Evolutionary conservation across 35 echinoderm and acorn worm genomes (phyloP), one percentile per base, ranked within the genome.

Genomic region (Diadema setosum): DNA sequence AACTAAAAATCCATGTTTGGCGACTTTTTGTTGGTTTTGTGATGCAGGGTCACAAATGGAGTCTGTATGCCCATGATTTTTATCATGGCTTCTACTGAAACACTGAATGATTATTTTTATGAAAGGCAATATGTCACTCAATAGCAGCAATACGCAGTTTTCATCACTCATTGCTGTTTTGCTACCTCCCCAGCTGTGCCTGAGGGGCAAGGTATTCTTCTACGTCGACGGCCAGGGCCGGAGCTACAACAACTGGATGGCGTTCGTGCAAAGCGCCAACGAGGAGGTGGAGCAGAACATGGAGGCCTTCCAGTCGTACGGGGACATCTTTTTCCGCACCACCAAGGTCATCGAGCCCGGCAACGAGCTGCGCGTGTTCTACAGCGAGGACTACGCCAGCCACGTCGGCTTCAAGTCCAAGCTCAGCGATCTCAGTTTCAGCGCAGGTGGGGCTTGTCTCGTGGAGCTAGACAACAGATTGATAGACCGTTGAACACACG

Each of bases 231-330:
- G 63, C 30, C 63, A 67, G 63, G 37, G 37, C 63, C 30, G 37
- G 63, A 67, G 27, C 30, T 67, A 33, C 63, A 67, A 67, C 63
- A 67, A 67, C 63, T 67, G 63, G 63, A 67, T 67, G 63, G 63
- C 63, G 3, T 67, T 67, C 63, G 63, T 67, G 18, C 27, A 67
- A 34, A 67, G 63, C 18, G 63, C 63, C 0, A 67, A 67, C 63
- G 18, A 15, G 11, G 63, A 67, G 18, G 63, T 33, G 7, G 63
- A 67, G 18, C 63, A 67, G 63, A 67, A 67, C 23, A 26, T 67
- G 0, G 63, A 67, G 29, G 63, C 63, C 8, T 67, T 67, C 63
- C 63, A 67, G 37, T 67, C 63, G 8, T 67, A 67, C 20, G 63
- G 63, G 26, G 63, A 67, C 16, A 67, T 67, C 63, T 67, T 33